These are phyloP conservation scores for Apocrypta bakeri DNA, from an alignment of 1,140 invertebrate species.

Conservation along the genomic window DNA sequence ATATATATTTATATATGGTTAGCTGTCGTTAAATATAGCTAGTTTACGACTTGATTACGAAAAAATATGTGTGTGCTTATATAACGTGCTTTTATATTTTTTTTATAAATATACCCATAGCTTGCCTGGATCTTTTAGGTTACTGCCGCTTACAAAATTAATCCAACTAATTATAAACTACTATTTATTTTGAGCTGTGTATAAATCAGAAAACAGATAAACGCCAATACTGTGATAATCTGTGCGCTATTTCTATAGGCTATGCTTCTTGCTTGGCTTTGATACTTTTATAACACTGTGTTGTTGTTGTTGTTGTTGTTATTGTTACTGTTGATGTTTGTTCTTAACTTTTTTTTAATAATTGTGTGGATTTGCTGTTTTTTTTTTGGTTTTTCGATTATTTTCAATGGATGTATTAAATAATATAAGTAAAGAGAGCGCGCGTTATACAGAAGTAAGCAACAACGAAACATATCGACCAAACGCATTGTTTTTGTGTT, in stretches of 20 bases:
- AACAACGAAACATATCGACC: not conserved
- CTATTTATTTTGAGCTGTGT: not conserved
- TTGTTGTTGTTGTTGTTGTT: conserved; percentile 7
- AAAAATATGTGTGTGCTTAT: conserved; percentile 22
- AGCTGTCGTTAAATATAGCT: not conserved
- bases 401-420: not conserved
- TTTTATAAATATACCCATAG: not conserved
- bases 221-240: not conserved
- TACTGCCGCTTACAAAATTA: conserved; percentile 26
- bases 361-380: conserved; percentile 34
- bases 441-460: conserved; percentile 1
- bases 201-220: not conserved
- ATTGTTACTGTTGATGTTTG: conserved; percentile 4
- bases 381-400: conserved; percentile 28
- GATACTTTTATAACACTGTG: conserved; percentile 31
- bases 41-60: not conserved
- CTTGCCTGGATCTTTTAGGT: conserved; percentile 33
- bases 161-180: not conserved
- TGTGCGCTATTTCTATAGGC: conserved; percentile 20
- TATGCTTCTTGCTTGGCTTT: conserved; percentile 45
- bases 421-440: conserved; percentile 18
- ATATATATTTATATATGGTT: not conserved
- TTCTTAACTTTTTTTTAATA: conserved; percentile 18
- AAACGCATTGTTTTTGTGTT: conserved; percentile 12
- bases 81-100: conserved; percentile 10